Conservation (phyloP, 2,113 vertebrate genomes). For the Pionites leucogaster region DNA sequence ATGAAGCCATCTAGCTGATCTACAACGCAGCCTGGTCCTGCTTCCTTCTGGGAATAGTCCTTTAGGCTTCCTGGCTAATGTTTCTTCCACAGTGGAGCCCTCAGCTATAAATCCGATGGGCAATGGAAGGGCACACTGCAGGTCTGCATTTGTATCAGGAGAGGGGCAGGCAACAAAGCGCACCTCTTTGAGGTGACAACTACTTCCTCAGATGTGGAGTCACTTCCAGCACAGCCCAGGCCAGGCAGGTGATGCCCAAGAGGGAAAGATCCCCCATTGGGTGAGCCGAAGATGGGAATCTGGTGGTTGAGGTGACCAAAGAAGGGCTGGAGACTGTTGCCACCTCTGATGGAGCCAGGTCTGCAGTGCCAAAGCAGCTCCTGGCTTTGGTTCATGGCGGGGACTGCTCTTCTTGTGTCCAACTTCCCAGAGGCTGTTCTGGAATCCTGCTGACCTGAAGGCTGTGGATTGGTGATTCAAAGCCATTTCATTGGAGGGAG, state of each 20-base stretch:
- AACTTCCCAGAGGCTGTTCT: not conserved
- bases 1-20: rapidly evolving
- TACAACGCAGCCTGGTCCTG: not conserved
- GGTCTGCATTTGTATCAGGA: not conserved
- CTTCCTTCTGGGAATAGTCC: not conserved
- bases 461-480: not conserved
- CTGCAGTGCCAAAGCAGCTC: not conserved
- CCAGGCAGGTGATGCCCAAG: not conserved
- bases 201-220: rapidly evolving
- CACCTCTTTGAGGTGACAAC: not conserved
- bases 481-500: not conserved
- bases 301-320: not conserved
- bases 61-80: rapidly evolving
- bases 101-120: rapidly evolving
- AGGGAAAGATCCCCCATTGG: not conserved
- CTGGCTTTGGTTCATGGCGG: not conserved
- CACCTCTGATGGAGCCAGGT: not conserved
- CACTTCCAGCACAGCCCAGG: not conserved
- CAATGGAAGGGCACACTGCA: not conserved
- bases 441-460: not conserved
- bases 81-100: rapidly evolving
- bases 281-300: not conserved
- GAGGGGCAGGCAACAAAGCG: not conserved
- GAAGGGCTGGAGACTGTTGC: not conserved
- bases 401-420: not conserved